Evolutionary conservation across 35 echinoderm and acorn worm species (phyloP).

Genomic region (Holothuria glaberrima): DNA sequence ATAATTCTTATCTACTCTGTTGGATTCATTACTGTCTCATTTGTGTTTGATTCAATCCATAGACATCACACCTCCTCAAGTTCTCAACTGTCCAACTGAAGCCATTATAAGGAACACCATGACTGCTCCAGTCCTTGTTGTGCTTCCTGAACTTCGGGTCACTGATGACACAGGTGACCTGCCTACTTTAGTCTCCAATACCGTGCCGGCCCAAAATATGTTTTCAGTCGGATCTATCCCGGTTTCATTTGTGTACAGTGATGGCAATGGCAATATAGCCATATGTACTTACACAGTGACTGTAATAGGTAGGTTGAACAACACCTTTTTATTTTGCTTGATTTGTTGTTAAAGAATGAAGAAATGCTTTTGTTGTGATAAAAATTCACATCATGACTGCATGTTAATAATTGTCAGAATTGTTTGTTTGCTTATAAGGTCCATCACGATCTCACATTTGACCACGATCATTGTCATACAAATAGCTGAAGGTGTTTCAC

Average conservation of each 20-base stretch:
- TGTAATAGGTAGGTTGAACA: background rate
- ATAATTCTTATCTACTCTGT: too few relatives aligned
- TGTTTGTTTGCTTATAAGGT: too few relatives aligned
- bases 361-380: too few relatives aligned
- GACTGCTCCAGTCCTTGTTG: background rate
- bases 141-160: constrained; percentile 10
- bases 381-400: too few relatives aligned
- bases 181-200: background rate
- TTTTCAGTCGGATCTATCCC: background rate
- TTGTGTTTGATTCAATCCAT: too few relatives aligned
- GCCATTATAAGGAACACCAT: background rate
- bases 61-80: constrained; percentile 32
- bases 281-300: background rate
- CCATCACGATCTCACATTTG: too few relatives aligned
- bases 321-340: too few relatives aligned
- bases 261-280: background rate
- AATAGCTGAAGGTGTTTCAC: too few relatives aligned
- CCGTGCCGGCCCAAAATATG: background rate
- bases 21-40: too few relatives aligned
- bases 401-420: too few relatives aligned
- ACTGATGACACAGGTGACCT: constrained; percentile 22
- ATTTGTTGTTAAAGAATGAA: too few relatives aligned
- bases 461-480: too few relatives aligned
- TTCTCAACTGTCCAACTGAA: constrained; percentile 36
- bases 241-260: constrained; percentile 1